Evolutionary conservation across 2,797 vertebrate species (phyloP).

Genomic region (Tadarida brasiliensis): DNA sequence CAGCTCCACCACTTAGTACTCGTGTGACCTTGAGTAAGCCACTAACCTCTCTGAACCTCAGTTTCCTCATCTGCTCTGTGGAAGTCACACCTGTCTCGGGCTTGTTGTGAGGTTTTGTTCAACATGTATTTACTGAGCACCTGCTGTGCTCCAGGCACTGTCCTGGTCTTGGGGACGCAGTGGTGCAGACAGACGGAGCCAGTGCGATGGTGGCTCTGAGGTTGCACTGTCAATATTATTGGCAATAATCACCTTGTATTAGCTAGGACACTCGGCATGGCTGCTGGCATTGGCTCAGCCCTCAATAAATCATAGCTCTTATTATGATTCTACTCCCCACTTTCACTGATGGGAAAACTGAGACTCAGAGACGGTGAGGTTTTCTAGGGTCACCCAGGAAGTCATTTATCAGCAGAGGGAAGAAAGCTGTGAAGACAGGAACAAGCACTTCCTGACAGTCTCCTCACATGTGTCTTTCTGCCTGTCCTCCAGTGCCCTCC

Average conservation of each 20-base stretch:
- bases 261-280: neutral
- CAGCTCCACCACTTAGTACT: neutral
- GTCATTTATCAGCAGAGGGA: neutral
- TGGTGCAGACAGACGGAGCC: neutral
- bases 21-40: neutral
- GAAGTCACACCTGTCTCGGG: accelerated
- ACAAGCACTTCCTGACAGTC: no score
- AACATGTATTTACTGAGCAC: accelerated
- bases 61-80: neutral
- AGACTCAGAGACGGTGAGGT: neutral
- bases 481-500: neutral
- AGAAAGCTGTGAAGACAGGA: neutral
- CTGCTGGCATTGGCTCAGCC: neutral
- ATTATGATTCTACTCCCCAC: neutral
- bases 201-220: accelerated
- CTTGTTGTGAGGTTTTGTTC: neutral
- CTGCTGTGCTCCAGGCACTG: neutral
- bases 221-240: neutral
- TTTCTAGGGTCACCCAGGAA: neutral
- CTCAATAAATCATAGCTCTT: neutral
- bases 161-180: neutral
- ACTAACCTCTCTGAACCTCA: neutral
- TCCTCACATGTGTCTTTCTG: neutral
- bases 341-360: neutral
- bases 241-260: neutral